Evolutionary conservation across 1,140 invertebrate genomes (phyloP), one percentile per base, ranked within the genome.

Genomic region (Nebria ingens): DNA sequence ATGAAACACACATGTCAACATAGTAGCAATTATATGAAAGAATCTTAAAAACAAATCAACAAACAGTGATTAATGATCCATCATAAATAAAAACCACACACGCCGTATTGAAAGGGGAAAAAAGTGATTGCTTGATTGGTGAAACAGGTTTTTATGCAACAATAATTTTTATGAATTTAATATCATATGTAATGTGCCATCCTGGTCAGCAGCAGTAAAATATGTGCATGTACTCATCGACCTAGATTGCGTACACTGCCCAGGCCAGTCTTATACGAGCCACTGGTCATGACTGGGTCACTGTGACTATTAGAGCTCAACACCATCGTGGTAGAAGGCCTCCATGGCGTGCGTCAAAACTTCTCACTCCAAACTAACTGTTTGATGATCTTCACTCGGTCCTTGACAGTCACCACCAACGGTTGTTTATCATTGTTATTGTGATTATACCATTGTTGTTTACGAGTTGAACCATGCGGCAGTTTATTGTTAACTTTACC

Each of bases 281-380:
- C 55, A 53, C 51, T 63, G 62, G 56, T 59, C 62, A 64, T 50
- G 55, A 64, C 51, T 65, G 63, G 66, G 66, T 68, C 65, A 68
- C 52, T 58, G 58, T 54, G 58, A 65, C 65, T 66, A 68, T 65
- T 62, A 65, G 66, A 68, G 66, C 66, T 66, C 64, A 65, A 66
- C 65, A n/a, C n/a, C n/a, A n/a, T n/a, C n/a, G n/a, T n/a, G n/a
- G n/a, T 65, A 55, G 52, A 12, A 79, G 61, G 64, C 70, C 19
- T 66, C 65, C 19, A 64, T 65, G 62, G 67, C 70, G 40, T 4
- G 40, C 70, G 40, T 11, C 3, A 12, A 45, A 4, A 12, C 40
- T n/a, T n/a, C n/a, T n/a, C n/a, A n/a, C n/a, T n/a, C n/a, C n/a
- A n/a, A n/a, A 45, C 6, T 45, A 17, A 17, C 15, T 45, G 17